Conservation (phyloP, 2,888 invertebrate genomes). For the Teinopalpus imperialis region DNA sequence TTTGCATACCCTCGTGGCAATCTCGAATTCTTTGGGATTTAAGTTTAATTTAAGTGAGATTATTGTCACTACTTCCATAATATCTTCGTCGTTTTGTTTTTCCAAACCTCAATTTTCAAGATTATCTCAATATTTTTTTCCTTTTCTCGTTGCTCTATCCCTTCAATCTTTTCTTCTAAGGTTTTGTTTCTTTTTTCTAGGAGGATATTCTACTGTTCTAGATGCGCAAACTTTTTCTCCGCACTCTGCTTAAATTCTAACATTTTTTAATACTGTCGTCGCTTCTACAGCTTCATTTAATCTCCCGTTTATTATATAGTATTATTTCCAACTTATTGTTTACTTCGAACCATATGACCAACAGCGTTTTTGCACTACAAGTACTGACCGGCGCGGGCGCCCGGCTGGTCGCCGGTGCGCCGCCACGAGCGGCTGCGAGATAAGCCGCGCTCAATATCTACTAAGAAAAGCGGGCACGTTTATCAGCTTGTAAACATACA, state of each 20-base stretch:
- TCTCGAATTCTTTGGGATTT: background rate
- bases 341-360: no score
- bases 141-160: background rate
- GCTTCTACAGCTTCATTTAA: background rate
- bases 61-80: background rate
- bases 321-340: background rate
- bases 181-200: background rate
- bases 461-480: no score
- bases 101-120: no score
- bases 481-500: no score
- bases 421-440: no score
- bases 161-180: background rate
- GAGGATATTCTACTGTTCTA: background rate
- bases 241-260: constrained; percentile 1
- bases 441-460: no score
- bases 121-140: constrained; percentile 1
- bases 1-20: background rate
- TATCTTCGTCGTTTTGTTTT: background rate
- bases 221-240: background rate
- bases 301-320: background rate
- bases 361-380: no score
- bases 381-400: no score
- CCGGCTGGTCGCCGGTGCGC: no score
- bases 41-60: background rate
- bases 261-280: background rate